These are phyloP conservation scores for Idaea aversata DNA, from an alignment of 2,888 invertebrate species.

Conservation along the genomic window DNA sequence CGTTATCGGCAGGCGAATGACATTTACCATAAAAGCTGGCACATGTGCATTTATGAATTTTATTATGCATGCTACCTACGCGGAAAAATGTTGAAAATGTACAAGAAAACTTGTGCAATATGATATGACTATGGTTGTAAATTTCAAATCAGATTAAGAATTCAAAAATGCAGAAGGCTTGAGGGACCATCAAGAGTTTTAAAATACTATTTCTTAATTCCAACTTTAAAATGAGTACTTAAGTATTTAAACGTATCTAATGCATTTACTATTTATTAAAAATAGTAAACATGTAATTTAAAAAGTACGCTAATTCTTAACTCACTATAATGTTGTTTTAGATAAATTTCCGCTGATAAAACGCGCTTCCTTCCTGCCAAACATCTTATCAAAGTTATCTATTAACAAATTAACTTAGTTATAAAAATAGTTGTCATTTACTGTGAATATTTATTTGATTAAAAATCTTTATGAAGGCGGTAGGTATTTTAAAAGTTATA, in stretches of 20 bases:
- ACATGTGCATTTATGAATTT: background rate
- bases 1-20: conserved; percentile 25
- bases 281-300: background rate
- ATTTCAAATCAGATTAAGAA: background rate
- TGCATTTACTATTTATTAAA: background rate
- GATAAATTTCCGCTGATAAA: conserved; percentile 63
- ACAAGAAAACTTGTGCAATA: background rate
- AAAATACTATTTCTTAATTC: too few species aligned
- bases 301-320: conserved; percentile 24
- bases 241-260: too few species aligned
- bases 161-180: background rate
- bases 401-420: conserved; percentile 9
- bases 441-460: background rate
- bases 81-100: background rate
- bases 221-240: too few species aligned
- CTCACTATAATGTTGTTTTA: conserved; percentile 33
- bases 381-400: conserved; percentile 32
- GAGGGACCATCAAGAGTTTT: too few species aligned
- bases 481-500: background rate
- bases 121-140: background rate
- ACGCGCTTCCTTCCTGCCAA: conserved; percentile 59
- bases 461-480: background rate
- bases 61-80: background rate
- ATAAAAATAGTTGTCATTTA: conserved; percentile 13
- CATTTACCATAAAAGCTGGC: conserved; percentile 16